Evolutionary conservation across 2,797 vertebrate species (phyloP).

Genomic region (Phrynocephalus forsythii): DNA sequence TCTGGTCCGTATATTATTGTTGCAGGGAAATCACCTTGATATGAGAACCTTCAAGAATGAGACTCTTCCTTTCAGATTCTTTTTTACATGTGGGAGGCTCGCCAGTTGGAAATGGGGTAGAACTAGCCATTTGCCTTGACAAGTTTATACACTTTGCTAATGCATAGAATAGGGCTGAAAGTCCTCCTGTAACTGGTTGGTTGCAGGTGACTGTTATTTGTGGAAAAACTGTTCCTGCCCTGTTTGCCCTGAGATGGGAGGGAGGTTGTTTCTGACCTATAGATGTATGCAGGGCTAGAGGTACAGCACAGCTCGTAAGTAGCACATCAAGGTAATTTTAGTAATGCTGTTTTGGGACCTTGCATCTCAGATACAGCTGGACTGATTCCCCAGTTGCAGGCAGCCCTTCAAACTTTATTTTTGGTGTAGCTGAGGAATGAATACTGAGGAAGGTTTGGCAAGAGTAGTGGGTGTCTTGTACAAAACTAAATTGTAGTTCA

Average conservation of each 20-base stretch:
- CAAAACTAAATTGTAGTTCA: slow-evolving; percentile 2
- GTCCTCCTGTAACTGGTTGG: too few relatives aligned
- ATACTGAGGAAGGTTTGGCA: not conserved
- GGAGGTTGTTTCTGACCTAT: not conserved
- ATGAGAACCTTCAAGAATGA: too few relatives aligned
- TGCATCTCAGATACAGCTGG: not conserved
- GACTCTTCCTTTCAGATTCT: too few relatives aligned
- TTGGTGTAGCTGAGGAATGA: not conserved
- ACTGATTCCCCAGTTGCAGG: not conserved
- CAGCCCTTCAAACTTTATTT: slow-evolving; percentile 2
- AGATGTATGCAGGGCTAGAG: not conserved
- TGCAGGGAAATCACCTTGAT: too few relatives aligned
- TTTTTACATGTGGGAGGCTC: too few relatives aligned
- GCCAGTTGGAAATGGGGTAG: too few relatives aligned
- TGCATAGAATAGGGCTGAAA: not conserved
- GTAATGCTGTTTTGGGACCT: not conserved
- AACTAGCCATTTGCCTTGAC: too few relatives aligned
- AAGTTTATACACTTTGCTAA: too few relatives aligned
- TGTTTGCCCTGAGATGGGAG: not conserved
- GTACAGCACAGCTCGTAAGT: not conserved
- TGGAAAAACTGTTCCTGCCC: not conserved
- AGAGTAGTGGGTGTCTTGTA: not conserved
- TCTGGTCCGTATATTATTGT: too few relatives aligned
- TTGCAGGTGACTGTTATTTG: not conserved
- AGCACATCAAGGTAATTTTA: not conserved